A percentile compares a stretch with the other conserved stretches of the same genome.
These are phyloP conservation scores for Podargus strigoides DNA, from an alignment of 2,797 vertebrate genomes.

Conservation along the genomic window DNA sequence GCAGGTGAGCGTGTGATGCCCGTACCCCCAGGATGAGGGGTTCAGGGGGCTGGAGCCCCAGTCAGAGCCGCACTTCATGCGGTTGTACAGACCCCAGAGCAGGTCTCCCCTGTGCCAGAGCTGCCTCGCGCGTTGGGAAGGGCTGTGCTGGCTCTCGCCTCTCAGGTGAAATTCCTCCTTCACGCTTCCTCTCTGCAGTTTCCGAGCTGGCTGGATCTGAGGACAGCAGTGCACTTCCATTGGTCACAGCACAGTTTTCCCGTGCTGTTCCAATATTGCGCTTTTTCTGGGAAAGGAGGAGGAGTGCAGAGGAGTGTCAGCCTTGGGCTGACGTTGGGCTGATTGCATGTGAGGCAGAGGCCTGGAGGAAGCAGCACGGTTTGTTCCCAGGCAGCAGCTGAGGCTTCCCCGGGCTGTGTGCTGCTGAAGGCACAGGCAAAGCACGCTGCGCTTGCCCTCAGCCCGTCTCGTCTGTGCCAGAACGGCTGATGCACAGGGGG, in stretches of 20 bases:
- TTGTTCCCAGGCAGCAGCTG: background rate
- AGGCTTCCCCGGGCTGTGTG: background rate
- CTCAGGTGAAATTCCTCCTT: background rate
- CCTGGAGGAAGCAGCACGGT: background rate
- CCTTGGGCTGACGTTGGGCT: background rate
- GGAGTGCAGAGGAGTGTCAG: background rate
- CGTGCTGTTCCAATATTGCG: background rate
- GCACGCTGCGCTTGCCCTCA: background rate
- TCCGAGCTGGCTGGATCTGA: background rate
- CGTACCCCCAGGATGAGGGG: accelerated
- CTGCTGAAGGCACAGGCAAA: background rate
- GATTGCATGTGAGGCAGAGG: background rate
- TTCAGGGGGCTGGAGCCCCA: background rate
- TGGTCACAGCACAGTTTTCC: background rate
- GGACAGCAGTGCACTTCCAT: background rate
- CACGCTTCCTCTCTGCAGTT: background rate
- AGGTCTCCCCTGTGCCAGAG: background rate
- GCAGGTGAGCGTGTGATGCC: accelerated
- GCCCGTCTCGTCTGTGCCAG: accelerated
- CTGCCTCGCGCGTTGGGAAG: accelerated
- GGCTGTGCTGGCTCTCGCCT: background rate
- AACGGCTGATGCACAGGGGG: background rate
- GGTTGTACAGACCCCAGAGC: background rate
- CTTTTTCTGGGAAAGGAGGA: background rate
- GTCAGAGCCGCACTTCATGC: accelerated